Conservation (phyloP, 2,113 vertebrate genomes). For the Semnornis frantzii region DNA sequence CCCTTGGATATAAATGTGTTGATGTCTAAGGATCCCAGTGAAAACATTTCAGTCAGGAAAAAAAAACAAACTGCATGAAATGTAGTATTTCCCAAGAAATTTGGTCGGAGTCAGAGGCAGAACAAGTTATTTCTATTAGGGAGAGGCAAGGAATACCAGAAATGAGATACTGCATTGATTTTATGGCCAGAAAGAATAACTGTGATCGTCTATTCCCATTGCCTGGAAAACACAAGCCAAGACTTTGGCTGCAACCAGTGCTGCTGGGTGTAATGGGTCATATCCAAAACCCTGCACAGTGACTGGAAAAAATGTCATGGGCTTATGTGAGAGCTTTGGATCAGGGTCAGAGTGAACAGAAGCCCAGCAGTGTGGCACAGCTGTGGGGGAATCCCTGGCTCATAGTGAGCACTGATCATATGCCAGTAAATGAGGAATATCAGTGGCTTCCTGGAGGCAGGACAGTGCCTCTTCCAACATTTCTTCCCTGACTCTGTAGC, state of each 20-base stretch:
- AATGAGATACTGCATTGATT: constrained; percentile 17
- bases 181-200: constrained; percentile 36
- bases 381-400: constrained; percentile 40
- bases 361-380: constrained; percentile 25
- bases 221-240: not conserved
- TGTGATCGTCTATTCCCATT: not conserved
- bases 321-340: constrained; percentile 19
- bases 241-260: not conserved
- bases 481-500: not conserved
- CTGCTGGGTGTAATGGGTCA: constrained; percentile 16
- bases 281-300: constrained; percentile 16
- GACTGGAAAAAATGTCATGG: not conserved
- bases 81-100: constrained; percentile 45
- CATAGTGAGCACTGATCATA: accelerated
- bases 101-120: constrained; percentile 1
- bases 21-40: constrained; percentile 48
- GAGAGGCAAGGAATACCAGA: not conserved
- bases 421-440: not conserved
- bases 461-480: not conserved
- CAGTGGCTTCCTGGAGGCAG: not conserved
- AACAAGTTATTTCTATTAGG: not conserved
- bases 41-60: not conserved
- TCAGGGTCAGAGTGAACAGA: not conserved
- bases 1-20: constrained; percentile 43
- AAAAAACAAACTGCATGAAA: not conserved